Evolutionary conservation across 1,140 invertebrate species (phyloP).

Genomic region (Dufourea novaeangliae): DNA sequence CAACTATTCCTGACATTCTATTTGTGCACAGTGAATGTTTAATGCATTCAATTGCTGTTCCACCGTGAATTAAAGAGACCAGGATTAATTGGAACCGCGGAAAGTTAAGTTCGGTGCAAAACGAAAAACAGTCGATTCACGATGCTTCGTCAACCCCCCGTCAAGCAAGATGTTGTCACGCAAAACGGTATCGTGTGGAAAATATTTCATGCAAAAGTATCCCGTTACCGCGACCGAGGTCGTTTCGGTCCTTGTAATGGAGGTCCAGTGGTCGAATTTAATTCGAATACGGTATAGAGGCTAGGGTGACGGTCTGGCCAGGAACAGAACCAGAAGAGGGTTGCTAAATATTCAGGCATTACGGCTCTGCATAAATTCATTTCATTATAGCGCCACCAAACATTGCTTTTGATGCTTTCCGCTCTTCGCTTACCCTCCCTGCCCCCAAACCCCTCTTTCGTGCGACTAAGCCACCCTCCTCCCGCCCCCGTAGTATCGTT

Average conservation of each 20-base stretch:
- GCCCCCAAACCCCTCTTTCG: too few species aligned
- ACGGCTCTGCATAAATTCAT: conserved; percentile 86
- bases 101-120: background rate
- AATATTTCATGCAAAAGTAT: conserved; percentile 56
- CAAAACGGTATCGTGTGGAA: background rate
- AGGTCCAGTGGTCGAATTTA: conserved; percentile 70
- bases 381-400: conserved; percentile 85
- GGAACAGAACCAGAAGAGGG: conserved; percentile 80
- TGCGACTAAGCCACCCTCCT: conserved; percentile 74
- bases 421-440: too few species aligned
- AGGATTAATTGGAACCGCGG: background rate
- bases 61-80: background rate
- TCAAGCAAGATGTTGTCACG: background rate
- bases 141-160: background rate
- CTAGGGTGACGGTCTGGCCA: conserved; percentile 73
- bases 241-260: conserved; percentile 61
- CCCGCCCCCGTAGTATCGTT: conserved; percentile 63
- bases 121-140: background rate
- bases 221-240: conserved; percentile 38
- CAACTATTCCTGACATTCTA: too few species aligned
- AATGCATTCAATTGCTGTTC: background rate
- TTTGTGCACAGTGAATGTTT: too few species aligned
- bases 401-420: conserved; percentile 83
- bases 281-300: conserved; percentile 68
- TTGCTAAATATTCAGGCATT: conserved; percentile 85